Evolutionary conservation across 2,113 vertebrate species (phyloP).

Genomic region (Leptosomus discolor): DNA sequence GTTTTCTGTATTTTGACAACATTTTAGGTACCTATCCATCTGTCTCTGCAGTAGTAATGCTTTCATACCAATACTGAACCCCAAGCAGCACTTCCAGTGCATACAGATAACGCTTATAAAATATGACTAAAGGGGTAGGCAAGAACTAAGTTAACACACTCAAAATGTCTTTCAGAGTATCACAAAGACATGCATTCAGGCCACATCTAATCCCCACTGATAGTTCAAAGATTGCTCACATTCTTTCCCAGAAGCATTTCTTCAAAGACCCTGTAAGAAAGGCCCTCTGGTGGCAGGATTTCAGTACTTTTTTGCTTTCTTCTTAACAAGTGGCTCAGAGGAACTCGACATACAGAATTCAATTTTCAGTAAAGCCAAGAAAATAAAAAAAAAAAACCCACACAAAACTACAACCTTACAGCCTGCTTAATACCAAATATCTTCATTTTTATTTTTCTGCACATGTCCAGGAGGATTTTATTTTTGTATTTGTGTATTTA

Average conservation of each 20-base stretch:
- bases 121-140: not conserved
- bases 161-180: not conserved
- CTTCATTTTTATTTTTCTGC: not conserved
- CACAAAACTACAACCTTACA: no score
- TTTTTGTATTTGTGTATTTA: not conserved
- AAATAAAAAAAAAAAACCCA: not conserved
- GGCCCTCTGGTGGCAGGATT: constrained; percentile 48
- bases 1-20: not conserved
- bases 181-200: not conserved
- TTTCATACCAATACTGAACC: not conserved
- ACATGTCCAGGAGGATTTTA: not conserved
- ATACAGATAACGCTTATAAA: not conserved
- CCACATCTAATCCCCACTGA: not conserved
- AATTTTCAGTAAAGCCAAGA: not conserved
- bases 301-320: not conserved
- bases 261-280: not conserved
- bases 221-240: constrained; percentile 1
- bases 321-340: not conserved
- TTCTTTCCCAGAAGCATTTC: not conserved
- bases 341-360: not conserved
- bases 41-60: not conserved
- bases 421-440: not conserved
- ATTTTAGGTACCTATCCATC: not conserved
- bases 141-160: not conserved
- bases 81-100: not conserved